Evolutionary conservation across 2,797 vertebrate species (phyloP).

Genomic region (Strix occidentalis): DNA sequence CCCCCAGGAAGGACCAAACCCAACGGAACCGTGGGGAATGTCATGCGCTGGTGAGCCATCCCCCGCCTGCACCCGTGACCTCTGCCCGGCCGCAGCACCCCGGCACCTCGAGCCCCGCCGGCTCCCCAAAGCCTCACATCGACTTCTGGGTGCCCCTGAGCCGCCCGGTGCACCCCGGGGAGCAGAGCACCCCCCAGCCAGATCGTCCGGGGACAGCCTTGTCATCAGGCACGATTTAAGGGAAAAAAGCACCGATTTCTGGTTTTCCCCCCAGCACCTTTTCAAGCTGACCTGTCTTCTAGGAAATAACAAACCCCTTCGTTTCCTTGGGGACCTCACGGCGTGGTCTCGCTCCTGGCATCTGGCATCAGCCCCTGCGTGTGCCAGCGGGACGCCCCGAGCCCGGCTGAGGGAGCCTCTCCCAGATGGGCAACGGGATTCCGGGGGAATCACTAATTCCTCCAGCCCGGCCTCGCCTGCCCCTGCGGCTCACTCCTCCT

Average conservation of each 20-base stretch:
- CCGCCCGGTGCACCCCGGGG: not conserved
- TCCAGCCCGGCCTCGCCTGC: not conserved
- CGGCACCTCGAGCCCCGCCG: accelerated
- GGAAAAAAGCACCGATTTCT: not conserved
- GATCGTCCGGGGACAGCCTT: accelerated
- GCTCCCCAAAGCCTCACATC: not conserved
- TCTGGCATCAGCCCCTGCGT: too few relatives aligned
- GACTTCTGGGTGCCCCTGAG: not conserved
- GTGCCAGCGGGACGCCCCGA: not conserved
- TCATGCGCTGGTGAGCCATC: accelerated
- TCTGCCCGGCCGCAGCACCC: accelerated
- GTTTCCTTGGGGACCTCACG: too few relatives aligned
- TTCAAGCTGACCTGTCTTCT: not conserved
- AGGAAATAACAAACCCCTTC: not conserved
- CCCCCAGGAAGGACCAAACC: not conserved
- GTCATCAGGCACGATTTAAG: not conserved
- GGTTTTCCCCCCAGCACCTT: not conserved
- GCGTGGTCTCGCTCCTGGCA: not conserved
- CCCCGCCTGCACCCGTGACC: accelerated
- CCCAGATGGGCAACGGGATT: not conserved
- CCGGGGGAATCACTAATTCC: not conserved
- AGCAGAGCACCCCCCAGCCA: not conserved
- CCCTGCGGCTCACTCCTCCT: too few relatives aligned
- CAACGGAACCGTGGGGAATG: not conserved
- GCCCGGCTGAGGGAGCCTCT: not conserved